Conservation (phyloP, 2,113 vertebrate species). For the Atherinomorus stipes region DNA sequence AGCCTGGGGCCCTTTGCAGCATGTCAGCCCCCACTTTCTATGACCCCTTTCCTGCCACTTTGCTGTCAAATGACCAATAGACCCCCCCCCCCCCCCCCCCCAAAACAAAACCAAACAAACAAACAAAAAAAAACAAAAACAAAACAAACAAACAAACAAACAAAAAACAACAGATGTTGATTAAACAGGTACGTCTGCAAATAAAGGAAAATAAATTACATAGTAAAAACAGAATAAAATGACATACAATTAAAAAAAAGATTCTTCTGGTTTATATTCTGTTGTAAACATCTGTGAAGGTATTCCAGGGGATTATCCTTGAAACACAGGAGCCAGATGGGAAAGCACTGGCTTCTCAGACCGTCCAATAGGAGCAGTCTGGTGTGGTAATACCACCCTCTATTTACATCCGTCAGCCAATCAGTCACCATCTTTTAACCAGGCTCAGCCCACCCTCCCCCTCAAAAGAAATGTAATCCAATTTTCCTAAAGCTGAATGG, state of each 20-base stretch:
- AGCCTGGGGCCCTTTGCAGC: too few relatives aligned
- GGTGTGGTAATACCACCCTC: conserved; percentile 68
- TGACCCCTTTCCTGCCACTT: too few relatives aligned
- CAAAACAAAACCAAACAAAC: too few relatives aligned
- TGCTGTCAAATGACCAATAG: too few relatives aligned
- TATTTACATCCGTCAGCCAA: conserved; percentile 71
- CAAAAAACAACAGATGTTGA: too few relatives aligned
- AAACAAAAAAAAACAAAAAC: too few relatives aligned
- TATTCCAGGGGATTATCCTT: conserved; percentile 84
- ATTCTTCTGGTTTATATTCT: conserved; percentile 45
- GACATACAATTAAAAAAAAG: conserved; percentile 5
- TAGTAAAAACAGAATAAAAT: neutral
- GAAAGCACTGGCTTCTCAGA: conserved; percentile 55
- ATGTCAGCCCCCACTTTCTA: too few relatives aligned
- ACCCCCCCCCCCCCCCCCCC: too few relatives aligned
- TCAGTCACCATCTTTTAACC: conserved; percentile 52
- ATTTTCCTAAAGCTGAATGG: conserved; percentile 78
- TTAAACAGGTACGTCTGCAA: too few relatives aligned
- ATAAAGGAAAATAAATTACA: neutral
- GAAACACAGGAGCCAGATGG: conserved; percentile 82
- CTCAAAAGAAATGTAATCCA: conserved; percentile 77
- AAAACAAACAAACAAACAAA: too few relatives aligned
- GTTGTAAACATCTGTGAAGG: conserved; percentile 79
- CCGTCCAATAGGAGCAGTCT: conserved; percentile 67
- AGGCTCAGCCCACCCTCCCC: conserved; percentile 44